Base-by-base conservation (phyloP, 2,797 vertebrate genomes). In the Rhabdomys pumilio region DNA sequence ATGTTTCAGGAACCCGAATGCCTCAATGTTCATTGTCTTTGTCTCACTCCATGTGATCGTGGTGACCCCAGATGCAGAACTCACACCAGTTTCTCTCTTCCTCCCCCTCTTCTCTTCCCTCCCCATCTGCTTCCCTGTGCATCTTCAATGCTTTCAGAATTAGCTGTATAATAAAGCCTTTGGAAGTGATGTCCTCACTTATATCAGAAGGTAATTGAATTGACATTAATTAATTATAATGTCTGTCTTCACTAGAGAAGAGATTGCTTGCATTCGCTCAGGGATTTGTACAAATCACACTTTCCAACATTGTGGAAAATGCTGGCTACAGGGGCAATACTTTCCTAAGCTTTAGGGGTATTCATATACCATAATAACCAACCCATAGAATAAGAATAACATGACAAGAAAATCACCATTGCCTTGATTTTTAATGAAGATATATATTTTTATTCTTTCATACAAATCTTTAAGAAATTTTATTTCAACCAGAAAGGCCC, bases 401-500 rank as follows among this genome's bases (percentile, higher is more conserved):
- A 76, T 11, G 2, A 59, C 84, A 94, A 94, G n/a, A 41, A 81
- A 85, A 82, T 14, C 59, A 13, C 3, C 92, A 0, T 59, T 38
- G 44, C 41, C 76, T 31, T 83, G 94, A 75, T 57, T 26, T 96
- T 26, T 57, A 79, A 11, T 86, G 61, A 93, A 89, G 31, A 73
- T 61, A 82, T 6, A 57, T 22, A 8, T 61, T 89, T 93, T 96
- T 95, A 57, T 90, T 87, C 19, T 79, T 95, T 76, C 63, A 79
- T 82, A 90, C 44, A 86, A 89, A 80, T n/a, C 41, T 61, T 93
- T 81, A 44, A n/a, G 20, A 83, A 41, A 53, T 61, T 67, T 89
- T 67, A 85, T 91, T 94, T 85, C 91, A 89, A 94, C 31, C 24
- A 82, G 15, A 88, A 90, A 93, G 89, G 41, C 2, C 50, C 20